Evolutionary conservation across 2,113 vertebrate genomes (phyloP).

Genomic region (Prionailurus bengalensis): DNA sequence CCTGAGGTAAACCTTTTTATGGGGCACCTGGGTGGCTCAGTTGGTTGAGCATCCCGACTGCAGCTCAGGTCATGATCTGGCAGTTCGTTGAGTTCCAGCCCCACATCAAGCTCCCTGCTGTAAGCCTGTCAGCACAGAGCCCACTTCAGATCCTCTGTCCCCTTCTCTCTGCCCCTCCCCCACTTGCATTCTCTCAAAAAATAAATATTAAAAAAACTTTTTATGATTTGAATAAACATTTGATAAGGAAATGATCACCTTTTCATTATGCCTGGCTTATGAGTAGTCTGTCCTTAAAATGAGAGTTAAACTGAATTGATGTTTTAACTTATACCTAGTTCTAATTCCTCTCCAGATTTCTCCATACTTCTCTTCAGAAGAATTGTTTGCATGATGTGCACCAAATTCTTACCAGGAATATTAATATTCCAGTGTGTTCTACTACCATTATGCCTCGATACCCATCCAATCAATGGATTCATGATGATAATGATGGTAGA

Average conservation of each 20-base stretch:
- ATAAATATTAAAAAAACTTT: too few species aligned
- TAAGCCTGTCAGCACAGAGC: too few species aligned
- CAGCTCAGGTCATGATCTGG: too few species aligned
- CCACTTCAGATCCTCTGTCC: too few species aligned
- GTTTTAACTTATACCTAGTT: background rate
- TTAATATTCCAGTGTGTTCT: background rate
- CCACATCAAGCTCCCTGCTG: too few species aligned
- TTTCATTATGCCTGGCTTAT: background rate
- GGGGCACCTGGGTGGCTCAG: too few species aligned
- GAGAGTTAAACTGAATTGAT: background rate
- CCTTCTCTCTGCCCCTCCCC: too few species aligned
- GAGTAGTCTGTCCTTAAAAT: background rate
- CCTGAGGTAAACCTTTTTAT: background rate
- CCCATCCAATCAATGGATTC: background rate
- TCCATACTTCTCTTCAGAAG: background rate
- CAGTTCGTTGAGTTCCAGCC: too few species aligned
- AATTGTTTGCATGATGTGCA: background rate
- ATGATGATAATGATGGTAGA: background rate
- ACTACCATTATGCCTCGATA: background rate
- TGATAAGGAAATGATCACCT: background rate
- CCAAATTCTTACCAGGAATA: background rate
- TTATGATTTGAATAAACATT: background rate
- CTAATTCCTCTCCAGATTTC: background rate
- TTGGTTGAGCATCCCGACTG: too few species aligned
- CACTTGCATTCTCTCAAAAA: too few species aligned